Base-by-base conservation (phyloP, 2,888 invertebrate species). In the Balanococcus diminutus region DNA sequence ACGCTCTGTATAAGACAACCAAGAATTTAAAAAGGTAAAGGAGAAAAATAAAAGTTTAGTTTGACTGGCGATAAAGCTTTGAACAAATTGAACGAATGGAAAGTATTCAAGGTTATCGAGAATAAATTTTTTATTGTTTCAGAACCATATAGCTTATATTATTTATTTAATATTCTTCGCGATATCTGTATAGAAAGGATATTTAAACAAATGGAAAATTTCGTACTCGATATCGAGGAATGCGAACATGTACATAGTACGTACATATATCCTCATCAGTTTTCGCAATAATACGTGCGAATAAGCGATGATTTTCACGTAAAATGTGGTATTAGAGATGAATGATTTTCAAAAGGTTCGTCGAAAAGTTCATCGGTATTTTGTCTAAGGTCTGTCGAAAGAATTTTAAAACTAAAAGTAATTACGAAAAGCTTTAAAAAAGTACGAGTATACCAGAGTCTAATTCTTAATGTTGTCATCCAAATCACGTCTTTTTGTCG, bases 401-500 rank as follows among this genome's bases (percentile, higher is more conserved):
- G 56, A 56, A 56, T 56, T 56, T 56, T 56, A 56, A 56, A 56
- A 56, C 56, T 22, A 56, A 56, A 56, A 56, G 56, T 56, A 56
- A 56, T 56, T 56, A 56, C 56, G 56, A 56, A 56, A 56, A 56
- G 56, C 56, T 56, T 56, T 19, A 56, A 56, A 56, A 22, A 56
- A 56, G 56, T 22, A 2, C 9, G 22, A 11, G 22, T 22, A 22
- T 56, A 2, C 9, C 56, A 11, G 22, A 56, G 56, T 56, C 22
- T 56, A 56, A 56, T 56, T 56, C 56, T 19, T 56, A 56, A 56
- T 56, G 56, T 56, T 56, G 56, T 56, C 56, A 56, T 56, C 56
- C 56, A 19, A 56, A 22, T 56, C 56, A 56, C 56, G 56, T 56
- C 11, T 56, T 56, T 56, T 56, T 56, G 56, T 56, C 56, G 22